A percentile compares a stretch with the other conserved stretches of the same genome.
Conservation (phyloP, 2,888 invertebrate genomes). For the Pseudococcus viburni region DNA sequence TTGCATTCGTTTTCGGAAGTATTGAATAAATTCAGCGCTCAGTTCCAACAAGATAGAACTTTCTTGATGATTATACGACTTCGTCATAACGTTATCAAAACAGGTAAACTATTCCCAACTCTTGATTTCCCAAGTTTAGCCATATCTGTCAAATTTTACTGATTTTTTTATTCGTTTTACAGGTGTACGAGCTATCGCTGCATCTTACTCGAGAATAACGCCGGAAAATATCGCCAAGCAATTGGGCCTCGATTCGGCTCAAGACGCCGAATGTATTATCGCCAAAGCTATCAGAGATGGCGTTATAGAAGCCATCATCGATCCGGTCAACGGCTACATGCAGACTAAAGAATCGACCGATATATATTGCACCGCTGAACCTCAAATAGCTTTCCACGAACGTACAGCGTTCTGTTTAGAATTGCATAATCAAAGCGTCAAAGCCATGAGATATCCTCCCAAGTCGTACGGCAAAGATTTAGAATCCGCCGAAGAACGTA, state of each 20-base stretch:
- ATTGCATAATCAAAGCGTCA: slow-evolving; percentile 98
- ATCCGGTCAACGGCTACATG: slow-evolving; percentile 96
- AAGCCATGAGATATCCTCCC: slow-evolving; percentile 99
- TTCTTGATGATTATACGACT: slow-evolving; percentile 95
- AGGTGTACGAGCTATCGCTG: slow-evolving; percentile 91
- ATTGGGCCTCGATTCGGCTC: slow-evolving; percentile 92
- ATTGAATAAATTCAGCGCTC: slow-evolving; percentile 89
- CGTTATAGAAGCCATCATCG: slow-evolving; percentile 97
- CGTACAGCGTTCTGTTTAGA: slow-evolving; percentile 97
- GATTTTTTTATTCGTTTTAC: neutral
- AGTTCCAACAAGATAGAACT: slow-evolving; percentile 95
- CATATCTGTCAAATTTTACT: neutral
- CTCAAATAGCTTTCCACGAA: slow-evolving; percentile 95
- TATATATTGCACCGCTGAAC: slow-evolving; percentile 96
- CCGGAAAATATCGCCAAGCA: slow-evolving; percentile 95
- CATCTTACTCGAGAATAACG: slow-evolving; percentile 96
- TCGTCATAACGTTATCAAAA: slow-evolving; percentile 98
- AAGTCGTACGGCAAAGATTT: slow-evolving; percentile 98
- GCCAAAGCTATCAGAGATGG: slow-evolving; percentile 98
- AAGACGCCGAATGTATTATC: slow-evolving; percentile 99
- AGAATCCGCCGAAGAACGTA: slow-evolving; percentile 95
- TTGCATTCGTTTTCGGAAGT: slow-evolving; percentile 94
- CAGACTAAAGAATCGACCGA: slow-evolving; percentile 97
- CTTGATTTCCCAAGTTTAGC: neutral
- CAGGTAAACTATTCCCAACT: slow-evolving; percentile 78